These are phyloP conservation scores for Ceratoteleas bidentatus DNA, from an alignment of 1,140 invertebrate species.

Conservation along the genomic window DNA sequence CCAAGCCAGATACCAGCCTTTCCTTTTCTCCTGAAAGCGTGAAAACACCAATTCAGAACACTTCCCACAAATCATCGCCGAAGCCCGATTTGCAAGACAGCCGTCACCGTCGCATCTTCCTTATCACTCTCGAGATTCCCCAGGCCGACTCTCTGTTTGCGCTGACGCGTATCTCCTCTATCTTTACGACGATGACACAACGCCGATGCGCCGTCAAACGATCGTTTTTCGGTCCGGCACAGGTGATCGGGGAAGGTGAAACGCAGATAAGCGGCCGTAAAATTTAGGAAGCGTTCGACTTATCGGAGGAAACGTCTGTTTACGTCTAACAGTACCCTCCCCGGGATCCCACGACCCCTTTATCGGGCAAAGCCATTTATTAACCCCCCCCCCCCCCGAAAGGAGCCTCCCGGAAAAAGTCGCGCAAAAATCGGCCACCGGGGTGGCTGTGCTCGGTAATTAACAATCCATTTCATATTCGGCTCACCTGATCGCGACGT, in stretches of 20 bases:
- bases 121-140: no score
- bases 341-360: conserved; percentile 27
- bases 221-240: conserved; percentile 59
- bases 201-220: conserved; percentile 50
- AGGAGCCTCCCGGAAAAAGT: no score
- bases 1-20: no score
- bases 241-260: conserved; percentile 58
- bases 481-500: conserved; percentile 79
- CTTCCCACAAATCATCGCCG: no score
- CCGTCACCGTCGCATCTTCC: no score
- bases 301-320: conserved; percentile 54
- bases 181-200: conserved; percentile 66
- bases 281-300: conserved; percentile 54
- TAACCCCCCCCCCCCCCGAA: no score
- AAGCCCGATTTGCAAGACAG: no score
- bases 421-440: conserved; percentile 43
- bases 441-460: conserved; percentile 71
- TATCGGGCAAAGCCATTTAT: neutral
- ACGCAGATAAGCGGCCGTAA: conserved; percentile 62
- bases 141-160: conserved; percentile 31
- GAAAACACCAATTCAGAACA: no score
- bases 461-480: conserved; percentile 81
- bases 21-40: no score
- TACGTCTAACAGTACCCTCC: conserved; percentile 36
- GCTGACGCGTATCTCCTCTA: conserved; percentile 37